Percentiles rank a stretch among this genome's conserved stretches.
phyloP scores from a whole-genome alignment of 2,888 invertebrate genomes.

The Epistrophe grossulariae region DNA sequence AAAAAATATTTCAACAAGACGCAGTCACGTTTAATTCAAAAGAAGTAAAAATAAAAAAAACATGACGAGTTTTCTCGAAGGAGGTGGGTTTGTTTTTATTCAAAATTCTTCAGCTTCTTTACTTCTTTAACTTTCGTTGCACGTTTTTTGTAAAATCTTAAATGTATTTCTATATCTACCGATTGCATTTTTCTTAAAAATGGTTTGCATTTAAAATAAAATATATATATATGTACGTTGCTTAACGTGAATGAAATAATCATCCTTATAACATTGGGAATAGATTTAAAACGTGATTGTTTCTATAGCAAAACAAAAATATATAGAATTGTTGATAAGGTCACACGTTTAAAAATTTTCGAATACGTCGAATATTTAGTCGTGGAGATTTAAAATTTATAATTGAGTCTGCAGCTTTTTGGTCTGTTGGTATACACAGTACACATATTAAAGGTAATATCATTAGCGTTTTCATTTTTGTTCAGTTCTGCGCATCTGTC shows the following conservation, averaged over 20 bases:
- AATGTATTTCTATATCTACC: neutral
- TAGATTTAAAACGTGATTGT: conserved; percentile 3
- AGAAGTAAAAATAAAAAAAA: neutral
- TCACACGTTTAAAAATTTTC: neutral
- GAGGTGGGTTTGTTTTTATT: neutral
- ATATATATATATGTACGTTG: neutral
- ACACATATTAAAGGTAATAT: no score
- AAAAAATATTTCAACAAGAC: neutral
- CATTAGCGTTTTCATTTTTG: no score
- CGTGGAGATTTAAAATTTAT: no score
- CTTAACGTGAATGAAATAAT: neutral
- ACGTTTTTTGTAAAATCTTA: conserved; percentile 6
- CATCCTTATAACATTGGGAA: neutral
- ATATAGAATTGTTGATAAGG: no score
- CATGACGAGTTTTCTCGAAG: neutral
- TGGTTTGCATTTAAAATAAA: neutral
- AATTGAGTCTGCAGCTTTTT: no score
- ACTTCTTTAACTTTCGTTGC: neutral
- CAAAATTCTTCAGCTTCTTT: neutral
- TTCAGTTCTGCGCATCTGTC: no score
- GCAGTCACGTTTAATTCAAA: conserved; percentile 9
- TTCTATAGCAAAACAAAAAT: neutral
- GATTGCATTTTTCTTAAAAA: neutral
- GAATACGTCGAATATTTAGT: no score
- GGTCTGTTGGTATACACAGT: no score